Percentiles rank a stretch among this genome's conserved stretches.
phyloP scores from a whole-genome alignment of 37 sponge, comb jelly and placozoan species.

The Halisarca cf. caerulea region DNA sequence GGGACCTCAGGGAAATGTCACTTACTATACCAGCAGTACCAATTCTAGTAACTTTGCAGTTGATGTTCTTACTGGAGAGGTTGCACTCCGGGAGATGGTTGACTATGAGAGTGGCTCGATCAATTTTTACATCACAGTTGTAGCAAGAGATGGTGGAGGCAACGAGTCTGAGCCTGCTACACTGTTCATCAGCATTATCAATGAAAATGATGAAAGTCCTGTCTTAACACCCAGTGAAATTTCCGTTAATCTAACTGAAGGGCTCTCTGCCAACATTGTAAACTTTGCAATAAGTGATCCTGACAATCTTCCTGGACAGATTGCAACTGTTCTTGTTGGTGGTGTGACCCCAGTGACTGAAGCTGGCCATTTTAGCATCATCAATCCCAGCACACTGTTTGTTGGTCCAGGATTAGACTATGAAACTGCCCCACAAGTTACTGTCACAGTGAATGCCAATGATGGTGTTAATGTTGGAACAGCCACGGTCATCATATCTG shows the following conservation, averaged over 20 bases:
- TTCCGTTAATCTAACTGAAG: background rate
- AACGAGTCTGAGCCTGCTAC: background rate
- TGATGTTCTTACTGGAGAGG: background rate
- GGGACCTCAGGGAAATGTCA: conserved; percentile 48
- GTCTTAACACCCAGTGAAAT: background rate
- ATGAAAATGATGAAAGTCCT: conserved; percentile 27
- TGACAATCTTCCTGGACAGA: conserved; percentile 1
- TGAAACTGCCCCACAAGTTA: conserved; percentile 21
- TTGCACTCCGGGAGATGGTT: background rate
- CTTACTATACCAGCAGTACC: background rate
- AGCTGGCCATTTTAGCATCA: too few species aligned
- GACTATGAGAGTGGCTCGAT: background rate
- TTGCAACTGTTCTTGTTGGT: background rate
- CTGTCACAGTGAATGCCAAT: conserved; percentile 32
- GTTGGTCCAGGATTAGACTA: conserved; percentile 34
- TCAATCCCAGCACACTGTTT: background rate
- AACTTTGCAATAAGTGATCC: background rate
- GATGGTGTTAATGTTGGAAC: conserved; percentile 50
- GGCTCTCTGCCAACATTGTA: background rate
- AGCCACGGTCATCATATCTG: conserved; percentile 34
- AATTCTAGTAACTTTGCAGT: background rate
- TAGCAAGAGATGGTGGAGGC: background rate
- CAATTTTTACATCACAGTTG: background rate
- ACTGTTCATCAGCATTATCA: background rate
- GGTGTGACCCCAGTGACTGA: background rate